phyloP scores from a whole-genome alignment of 2,113 vertebrate genomes.

The Sterna hirundo region DNA sequence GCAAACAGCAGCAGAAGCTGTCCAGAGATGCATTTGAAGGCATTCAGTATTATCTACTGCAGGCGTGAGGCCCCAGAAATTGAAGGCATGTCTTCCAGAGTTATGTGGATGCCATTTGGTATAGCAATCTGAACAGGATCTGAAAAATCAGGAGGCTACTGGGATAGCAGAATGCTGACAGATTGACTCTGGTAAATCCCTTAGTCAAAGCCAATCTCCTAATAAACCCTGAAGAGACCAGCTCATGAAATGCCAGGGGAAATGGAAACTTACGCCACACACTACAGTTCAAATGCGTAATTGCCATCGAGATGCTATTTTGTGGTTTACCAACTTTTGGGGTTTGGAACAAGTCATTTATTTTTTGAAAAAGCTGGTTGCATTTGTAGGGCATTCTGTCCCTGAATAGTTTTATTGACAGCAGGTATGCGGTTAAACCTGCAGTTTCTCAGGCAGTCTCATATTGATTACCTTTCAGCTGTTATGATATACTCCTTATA shows the following conservation, averaged over 20 bases:
- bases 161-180: background rate
- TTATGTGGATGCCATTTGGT: background rate
- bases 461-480: conserved; percentile 3
- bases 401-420: background rate
- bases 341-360: background rate
- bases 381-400: background rate
- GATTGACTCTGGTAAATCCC: background rate
- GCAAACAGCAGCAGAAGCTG: background rate
- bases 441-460: background rate
- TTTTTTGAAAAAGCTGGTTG: background rate
- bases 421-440: background rate
- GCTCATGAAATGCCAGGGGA: background rate
- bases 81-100: background rate
- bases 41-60: fast-evolving
- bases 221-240: background rate
- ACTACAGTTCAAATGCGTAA: background rate
- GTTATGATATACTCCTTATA: background rate
- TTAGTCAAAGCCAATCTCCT: background rate
- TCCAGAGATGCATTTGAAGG: background rate
- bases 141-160: background rate
- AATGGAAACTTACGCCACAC: background rate
- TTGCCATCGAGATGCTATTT: background rate
- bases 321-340: background rate
- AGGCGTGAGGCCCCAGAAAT: background rate
- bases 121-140: background rate